These are phyloP conservation scores for Stegodyphus dumicola DNA, from an alignment of 1,140 invertebrate genomes.

Conservation along the genomic window DNA sequence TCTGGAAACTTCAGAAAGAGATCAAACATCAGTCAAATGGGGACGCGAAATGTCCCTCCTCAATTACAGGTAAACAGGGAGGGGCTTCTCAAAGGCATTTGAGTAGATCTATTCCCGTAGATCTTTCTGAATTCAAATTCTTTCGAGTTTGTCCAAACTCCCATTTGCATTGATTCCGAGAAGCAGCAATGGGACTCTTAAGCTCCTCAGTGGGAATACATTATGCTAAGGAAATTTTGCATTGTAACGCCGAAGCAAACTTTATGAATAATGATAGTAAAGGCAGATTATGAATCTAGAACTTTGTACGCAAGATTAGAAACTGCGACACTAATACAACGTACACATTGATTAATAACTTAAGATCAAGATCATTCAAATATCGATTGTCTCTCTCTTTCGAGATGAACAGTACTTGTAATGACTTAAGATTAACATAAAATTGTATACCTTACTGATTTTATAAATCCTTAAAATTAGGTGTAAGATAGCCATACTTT, in stretches of 20 bases:
- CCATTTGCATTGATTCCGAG: conserved; percentile 32
- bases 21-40: no score
- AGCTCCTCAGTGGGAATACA: not conserved
- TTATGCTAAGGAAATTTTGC: not conserved
- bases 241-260: not conserved
- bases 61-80: no score
- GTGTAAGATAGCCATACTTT: no score
- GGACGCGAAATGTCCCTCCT: no score
- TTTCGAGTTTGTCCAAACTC: conserved; percentile 20
- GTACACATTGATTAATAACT: no score
- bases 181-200: not conserved
- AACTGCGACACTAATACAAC: not conserved
- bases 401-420: no score
- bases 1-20: no score
- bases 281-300: not conserved
- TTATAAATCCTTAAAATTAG: no score
- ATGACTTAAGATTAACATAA: no score
- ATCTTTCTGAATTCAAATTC: conserved; percentile 5
- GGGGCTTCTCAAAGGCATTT: not conserved
- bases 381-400: no score
- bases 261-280: not conserved
- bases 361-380: no score
- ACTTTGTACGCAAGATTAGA: not conserved
- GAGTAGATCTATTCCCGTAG: conserved; percentile 23
- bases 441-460: no score